Percentiles rank a stretch among this genome's conserved stretches.
Conservation (phyloP, 2,113 vertebrate species). For the Nettapus auritus region DNA sequence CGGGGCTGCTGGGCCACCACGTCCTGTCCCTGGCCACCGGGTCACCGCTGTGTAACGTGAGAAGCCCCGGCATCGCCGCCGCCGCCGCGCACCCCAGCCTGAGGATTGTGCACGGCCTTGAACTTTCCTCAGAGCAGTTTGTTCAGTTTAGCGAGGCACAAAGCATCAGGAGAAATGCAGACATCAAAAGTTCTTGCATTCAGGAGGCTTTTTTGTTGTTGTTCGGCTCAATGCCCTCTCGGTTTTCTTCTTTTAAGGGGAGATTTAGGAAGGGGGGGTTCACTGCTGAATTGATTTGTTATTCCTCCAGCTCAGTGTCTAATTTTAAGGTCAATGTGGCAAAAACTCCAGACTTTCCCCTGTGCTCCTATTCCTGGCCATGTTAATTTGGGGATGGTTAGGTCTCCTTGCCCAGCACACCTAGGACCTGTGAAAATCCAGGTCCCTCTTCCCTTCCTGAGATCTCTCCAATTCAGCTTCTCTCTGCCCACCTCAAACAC, state of each 20-base stretch:
- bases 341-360: background rate
- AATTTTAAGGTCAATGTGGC: background rate
- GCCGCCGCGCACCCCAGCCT: background rate
- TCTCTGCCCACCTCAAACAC: background rate
- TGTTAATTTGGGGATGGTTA: background rate
- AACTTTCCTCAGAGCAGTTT: background rate
- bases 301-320: background rate
- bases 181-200: background rate
- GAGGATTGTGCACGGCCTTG: background rate
- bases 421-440: background rate
- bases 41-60: background rate
- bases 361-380: rapidly evolving
- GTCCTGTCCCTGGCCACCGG: background rate
- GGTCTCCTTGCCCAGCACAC: background rate
- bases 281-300: background rate
- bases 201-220: background rate
- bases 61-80: background rate
- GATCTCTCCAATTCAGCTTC: background rate
- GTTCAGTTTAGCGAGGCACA: background rate
- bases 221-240: background rate
- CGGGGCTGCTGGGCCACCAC: background rate
- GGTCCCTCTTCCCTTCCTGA: background rate
- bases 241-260: background rate
- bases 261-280: background rate
- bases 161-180: background rate